These are phyloP conservation scores for Amphiura filiformis DNA, from an alignment of 35 echinoderm and acorn worm species.

Conservation along the genomic window DNA sequence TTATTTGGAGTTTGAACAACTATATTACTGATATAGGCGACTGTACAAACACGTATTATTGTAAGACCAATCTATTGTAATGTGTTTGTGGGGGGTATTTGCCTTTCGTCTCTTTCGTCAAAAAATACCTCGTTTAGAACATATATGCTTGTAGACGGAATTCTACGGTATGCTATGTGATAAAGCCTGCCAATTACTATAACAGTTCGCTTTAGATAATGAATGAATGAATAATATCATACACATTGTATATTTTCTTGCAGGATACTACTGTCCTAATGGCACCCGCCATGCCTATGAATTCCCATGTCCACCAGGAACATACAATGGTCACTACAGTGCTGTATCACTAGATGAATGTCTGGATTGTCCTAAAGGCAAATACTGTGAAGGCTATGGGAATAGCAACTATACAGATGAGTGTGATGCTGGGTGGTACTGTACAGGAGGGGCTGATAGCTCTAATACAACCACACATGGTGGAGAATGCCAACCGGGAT, in stretches of 20 bases:
- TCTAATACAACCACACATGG: slow-evolving; percentile 64
- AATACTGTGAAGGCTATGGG: slow-evolving; percentile 87
- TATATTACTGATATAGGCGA: no score
- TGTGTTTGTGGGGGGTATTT: no score
- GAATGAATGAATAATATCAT: no score
- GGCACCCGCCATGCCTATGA: slow-evolving; percentile 77
- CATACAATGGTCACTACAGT: slow-evolving; percentile 70
- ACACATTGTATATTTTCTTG: neutral
- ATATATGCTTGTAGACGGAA: no score
- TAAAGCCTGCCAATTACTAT: no score
- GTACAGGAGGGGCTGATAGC: slow-evolving; percentile 70
- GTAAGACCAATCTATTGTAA: no score
- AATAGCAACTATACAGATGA: slow-evolving; percentile 95
- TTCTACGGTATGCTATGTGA: no score
- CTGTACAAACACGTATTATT: no score
- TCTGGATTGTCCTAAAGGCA: slow-evolving; percentile 66
- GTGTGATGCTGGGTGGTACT: slow-evolving; percentile 96
- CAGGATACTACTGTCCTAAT: slow-evolving; percentile 91
- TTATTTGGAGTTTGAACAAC: no score
- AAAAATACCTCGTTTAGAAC: no score
- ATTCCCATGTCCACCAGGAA: slow-evolving; percentile 87
- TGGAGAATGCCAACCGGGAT: slow-evolving; percentile 39
- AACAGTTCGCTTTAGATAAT: no score
- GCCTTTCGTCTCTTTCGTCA: no score
- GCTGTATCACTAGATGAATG: slow-evolving; percentile 66